Percentiles rank a stretch among this genome's conserved stretches.
These are phyloP conservation scores for Nycticorax nycticorax DNA, from an alignment of 2,113 vertebrate genomes.

Conservation along the genomic window DNA sequence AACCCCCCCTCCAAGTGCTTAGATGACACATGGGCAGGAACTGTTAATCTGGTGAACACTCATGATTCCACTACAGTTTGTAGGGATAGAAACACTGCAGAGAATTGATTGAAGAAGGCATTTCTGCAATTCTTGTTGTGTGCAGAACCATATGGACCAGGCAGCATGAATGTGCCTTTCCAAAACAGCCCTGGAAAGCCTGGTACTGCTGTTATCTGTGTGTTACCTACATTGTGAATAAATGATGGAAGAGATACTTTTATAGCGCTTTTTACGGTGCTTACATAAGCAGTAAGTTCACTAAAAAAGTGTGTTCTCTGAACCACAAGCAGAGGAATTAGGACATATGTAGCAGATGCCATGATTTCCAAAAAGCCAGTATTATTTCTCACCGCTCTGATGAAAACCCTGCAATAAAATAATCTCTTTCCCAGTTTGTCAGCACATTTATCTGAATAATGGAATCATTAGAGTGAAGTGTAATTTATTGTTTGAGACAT, in stretches of 20 bases:
- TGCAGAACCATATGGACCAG: neutral
- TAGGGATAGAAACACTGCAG: neutral
- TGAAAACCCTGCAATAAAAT: neutral
- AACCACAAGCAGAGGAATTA: neutral
- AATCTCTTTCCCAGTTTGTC: slow-evolving; percentile 27
- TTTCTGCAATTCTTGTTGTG: neutral
- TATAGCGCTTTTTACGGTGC: neutral
- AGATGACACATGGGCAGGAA: neutral
- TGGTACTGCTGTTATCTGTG: neutral
- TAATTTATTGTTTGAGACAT: slow-evolving; percentile 50
- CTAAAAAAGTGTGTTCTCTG: neutral
- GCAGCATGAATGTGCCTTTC: neutral
- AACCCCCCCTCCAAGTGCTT: neutral
- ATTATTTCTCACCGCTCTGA: neutral
- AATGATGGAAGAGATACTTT: neutral
- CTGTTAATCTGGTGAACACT: neutral
- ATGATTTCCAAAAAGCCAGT: neutral
- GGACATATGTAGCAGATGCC: neutral
- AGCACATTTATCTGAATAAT: slow-evolving; percentile 56
- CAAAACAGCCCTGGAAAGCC: neutral
- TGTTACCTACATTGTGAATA: neutral
- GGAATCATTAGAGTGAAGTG: slow-evolving; percentile 36
- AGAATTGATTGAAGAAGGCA: neutral
- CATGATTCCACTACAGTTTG: neutral
- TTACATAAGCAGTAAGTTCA: neutral